Base-by-base conservation (phyloP, 2,113 vertebrate genomes). In the Dicerorhinus sumatrensis region DNA sequence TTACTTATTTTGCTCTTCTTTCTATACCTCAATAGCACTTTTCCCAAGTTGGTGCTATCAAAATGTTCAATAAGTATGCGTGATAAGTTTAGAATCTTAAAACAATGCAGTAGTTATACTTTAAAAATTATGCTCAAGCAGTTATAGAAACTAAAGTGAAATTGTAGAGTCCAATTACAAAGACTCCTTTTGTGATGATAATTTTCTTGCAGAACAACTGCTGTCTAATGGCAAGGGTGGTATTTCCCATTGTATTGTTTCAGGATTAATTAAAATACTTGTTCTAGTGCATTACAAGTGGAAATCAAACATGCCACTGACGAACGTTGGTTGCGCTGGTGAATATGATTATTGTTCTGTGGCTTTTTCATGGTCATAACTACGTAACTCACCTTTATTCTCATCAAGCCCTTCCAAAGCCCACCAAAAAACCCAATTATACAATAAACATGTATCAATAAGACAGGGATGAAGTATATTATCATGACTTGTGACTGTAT, bases 191-290 rank as follows among this genome's bases (percentile, higher is more conserved):
- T 89, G n/a, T 86, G 79, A 90, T 89, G 84, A 20, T 79, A 73
- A 70, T 89, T 95, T 96, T 86, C 82, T 87, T n/a, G 21, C 4
- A 77, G 54, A 93, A 88, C 51, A 94, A 91, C 21, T 93, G 4
- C 17, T 48, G 11, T 85, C 31, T 94, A 85, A 70, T 36, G 63
- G 31, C 33, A 80, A 91, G 20, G 25, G 12, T 96, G 11, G 56
- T 31, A 54, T 75, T 79, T 62, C 62, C 48, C 10, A 58, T 75
- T 91, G 25, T 60, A 33, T 69, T 89, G 39, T 16, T 82, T 95
- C 27, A 94, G 27, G 12, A 96, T 85, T 94, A 95, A 97, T 92
- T 92, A 92, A 97, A 95, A 81, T 90, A n/a, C 51, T 94, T 97
- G 17, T 85, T 91, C 27, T 81, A 48, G 9, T 89, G 11, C 8